Evolutionary conservation across 2,888 invertebrate species (phyloP).

Genomic region (Metellina segmentata): DNA sequence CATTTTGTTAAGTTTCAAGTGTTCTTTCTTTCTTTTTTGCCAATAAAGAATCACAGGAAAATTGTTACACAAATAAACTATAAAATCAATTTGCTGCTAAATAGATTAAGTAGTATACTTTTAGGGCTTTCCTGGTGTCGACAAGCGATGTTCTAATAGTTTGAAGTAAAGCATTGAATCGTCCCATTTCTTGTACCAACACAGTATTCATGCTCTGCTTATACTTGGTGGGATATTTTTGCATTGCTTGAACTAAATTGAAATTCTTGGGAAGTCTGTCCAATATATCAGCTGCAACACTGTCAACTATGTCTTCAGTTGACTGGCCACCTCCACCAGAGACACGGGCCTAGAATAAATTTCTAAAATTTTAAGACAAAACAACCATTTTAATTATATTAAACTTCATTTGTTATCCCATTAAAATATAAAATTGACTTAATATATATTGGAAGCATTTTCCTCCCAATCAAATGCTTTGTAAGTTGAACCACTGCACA

Average conservation of each 20-base stretch:
- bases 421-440: too few relatives aligned
- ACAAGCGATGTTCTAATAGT: conserved; percentile 80
- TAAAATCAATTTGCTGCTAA: neutral
- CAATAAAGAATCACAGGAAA: too few relatives aligned
- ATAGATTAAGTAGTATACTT: conserved; percentile 79
- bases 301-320: conserved; percentile 89
- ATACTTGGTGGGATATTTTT: conserved; percentile 81
- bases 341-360: conserved; percentile 59
- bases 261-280: conserved; percentile 82
- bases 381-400: too few relatives aligned
- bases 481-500: too few relatives aligned
- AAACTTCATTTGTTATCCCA: too few relatives aligned
- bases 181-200: conserved; percentile 82
- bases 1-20: too few relatives aligned
- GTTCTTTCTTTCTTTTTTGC: too few relatives aligned
- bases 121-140: conserved; percentile 81
- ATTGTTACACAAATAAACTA: too few relatives aligned
- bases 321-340: conserved; percentile 84
- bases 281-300: conserved; percentile 90
- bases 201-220: conserved; percentile 82
- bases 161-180: conserved; percentile 81
- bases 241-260: conserved; percentile 79
- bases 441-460: too few relatives aligned
- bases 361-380: too few relatives aligned
- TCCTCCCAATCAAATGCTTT: too few relatives aligned